A percentile compares a stretch with the other conserved stretches of the same genome.
Conservation (phyloP, 2,888 invertebrate genomes). For the Agrochola circellaris region DNA sequence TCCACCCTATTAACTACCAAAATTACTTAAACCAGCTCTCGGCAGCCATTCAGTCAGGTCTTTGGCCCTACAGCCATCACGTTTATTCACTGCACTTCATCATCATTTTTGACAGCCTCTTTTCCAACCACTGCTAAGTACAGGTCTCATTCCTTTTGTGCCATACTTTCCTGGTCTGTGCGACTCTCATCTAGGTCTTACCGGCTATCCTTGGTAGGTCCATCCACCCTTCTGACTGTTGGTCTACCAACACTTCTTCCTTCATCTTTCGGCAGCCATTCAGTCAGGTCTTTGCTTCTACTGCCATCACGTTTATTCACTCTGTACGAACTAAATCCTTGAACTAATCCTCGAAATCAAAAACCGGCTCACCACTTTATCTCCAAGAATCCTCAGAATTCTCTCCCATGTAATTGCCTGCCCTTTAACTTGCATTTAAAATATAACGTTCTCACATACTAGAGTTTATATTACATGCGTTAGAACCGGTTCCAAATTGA, state of each 20-base stretch:
- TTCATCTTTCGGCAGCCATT: not conserved
- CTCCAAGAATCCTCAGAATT: not conserved
- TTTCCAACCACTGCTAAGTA: not conserved
- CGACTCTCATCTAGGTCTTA: not conserved
- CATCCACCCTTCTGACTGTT: not conserved
- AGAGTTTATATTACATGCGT: conserved; percentile 43
- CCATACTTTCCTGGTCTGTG: not conserved
- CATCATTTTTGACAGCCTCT: not conserved
- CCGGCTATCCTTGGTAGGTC: not conserved
- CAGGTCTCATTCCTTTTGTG: not conserved
- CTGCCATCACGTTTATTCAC: not conserved
- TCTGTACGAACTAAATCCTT: not conserved
- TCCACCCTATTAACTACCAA: not conserved
- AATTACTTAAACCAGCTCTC: not conserved
- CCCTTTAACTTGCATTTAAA: conserved; percentile 47
- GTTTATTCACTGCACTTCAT: not conserved
- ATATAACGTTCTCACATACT: conserved; percentile 51
- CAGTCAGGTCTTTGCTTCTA: not conserved
- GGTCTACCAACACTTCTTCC: not conserved
- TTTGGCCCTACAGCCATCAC: not conserved
- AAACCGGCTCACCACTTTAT: not conserved
- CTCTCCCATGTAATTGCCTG: conserved; percentile 17
- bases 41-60: not conserved
- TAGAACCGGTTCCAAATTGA: conserved; percentile 63
- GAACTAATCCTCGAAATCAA: not conserved